phyloP scores from a whole-genome alignment of 2,797 vertebrate genomes.

The Falco naumanni region DNA sequence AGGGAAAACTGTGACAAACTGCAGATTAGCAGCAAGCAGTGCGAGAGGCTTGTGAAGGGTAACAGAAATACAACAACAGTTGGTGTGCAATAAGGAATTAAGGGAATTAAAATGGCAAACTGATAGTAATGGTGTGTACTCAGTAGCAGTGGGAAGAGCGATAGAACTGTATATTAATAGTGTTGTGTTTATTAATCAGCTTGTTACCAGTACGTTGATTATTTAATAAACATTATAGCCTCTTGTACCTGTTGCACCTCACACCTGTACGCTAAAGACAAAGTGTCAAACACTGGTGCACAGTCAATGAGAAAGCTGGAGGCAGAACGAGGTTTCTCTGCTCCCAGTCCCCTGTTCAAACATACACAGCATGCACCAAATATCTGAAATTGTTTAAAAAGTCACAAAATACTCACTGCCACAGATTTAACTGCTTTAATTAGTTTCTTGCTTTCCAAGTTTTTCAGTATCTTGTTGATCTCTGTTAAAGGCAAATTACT shows the following conservation, averaged over 20 bases:
- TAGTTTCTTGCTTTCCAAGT: slow-evolving; percentile 97
- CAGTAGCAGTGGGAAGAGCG: background rate
- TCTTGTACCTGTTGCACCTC: background rate
- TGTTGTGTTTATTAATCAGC: background rate
- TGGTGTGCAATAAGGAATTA: background rate
- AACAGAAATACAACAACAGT: background rate
- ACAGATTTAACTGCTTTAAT: slow-evolving; percentile 99
- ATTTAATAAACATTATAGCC: background rate
- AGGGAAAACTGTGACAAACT: background rate
- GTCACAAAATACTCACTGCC: slow-evolving; percentile 85
- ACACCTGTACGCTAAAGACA: background rate
- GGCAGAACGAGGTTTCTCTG: background rate
- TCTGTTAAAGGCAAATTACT: slow-evolving; percentile 97
- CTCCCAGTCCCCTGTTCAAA: background rate
- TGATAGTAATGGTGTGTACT: background rate
- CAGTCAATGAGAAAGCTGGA: background rate
- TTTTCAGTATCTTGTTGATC: slow-evolving; percentile 98
- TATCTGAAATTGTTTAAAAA: background rate
- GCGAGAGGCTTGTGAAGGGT: background rate
- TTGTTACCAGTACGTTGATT: background rate
- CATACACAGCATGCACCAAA: background rate
- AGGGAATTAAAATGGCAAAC: background rate
- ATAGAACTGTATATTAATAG: background rate
- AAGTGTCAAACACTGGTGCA: background rate
- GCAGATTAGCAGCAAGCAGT: background rate